Evolutionary conservation across 2,888 invertebrate genomes (phyloP), one percentile per base, ranked within the genome.

Genomic region (Atrina japonica): DNA sequence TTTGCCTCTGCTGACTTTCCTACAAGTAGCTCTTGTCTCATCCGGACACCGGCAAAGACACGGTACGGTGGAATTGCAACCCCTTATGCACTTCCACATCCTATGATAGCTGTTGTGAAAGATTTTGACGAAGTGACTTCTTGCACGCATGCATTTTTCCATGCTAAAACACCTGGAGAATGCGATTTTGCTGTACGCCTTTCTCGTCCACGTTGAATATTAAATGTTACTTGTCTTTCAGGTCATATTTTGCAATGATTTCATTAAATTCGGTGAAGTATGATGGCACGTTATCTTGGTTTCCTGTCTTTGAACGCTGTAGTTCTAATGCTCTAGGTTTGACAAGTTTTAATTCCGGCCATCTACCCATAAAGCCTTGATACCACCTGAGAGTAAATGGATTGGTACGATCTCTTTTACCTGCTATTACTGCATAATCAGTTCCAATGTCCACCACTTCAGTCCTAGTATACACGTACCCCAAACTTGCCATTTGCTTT

Each of bases 21-120:
- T 16, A 45, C 21, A 14, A 71, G 14, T 1, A 74, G 49, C 1
- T 66, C 56, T 7, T 52, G 52, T 1, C 16, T 41, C 76, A 76
- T 71, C 18, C 66, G 29, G 16, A 61, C 71, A 1, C 70, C 76
- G 11, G 71, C 55, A 53, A 77, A 76, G 11, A 74, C 66, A 67
- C 71, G 74, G 63, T 30, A 71, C 16, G 73, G 58, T 5, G 66
- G 71, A 14, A 73, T 58, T n/a, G 41, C 41, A 14, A 29, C n/a
- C 21, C 53, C 41, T 40, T 52, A 21, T 5, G 53, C 52, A 41
- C 53, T 64, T 14, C 53, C 64, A 53, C 53, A 64, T 53, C 43
- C 64, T 18, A 64, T 25, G 6, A 64, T 27, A 27, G 53, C 41
- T 0, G 27, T 41, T n/a, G 53, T 53, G 6, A 41, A 41, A 3